Evolutionary conservation across 2,888 invertebrate species (phyloP).

Genomic region (Steromphala cineraria): DNA sequence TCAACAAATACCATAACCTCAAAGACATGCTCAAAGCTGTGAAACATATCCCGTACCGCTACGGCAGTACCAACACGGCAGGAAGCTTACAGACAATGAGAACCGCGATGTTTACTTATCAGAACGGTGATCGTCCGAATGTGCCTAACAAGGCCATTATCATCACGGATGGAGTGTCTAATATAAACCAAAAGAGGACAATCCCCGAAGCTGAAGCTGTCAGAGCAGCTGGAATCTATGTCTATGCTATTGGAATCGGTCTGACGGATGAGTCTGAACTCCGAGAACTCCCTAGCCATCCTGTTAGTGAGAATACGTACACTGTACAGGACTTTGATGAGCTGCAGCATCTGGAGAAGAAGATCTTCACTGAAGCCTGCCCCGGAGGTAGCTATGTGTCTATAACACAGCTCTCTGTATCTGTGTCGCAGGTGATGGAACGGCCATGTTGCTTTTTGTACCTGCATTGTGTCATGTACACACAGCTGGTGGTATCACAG

Average conservation of each 20-base stretch:
- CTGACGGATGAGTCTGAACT: slow-evolving; percentile 52
- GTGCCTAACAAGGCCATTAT: slow-evolving; percentile 55
- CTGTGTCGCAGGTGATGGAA: too few species aligned
- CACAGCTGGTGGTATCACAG: neutral
- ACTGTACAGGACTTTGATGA: slow-evolving; percentile 47
- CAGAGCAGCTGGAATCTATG: slow-evolving; percentile 36
- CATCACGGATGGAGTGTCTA: slow-evolving; percentile 64
- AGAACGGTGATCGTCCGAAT: slow-evolving; percentile 59
- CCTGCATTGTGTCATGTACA: neutral
- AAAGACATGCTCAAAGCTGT: slow-evolving; percentile 55
- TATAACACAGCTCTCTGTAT: neutral
- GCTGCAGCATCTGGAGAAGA: slow-evolving; percentile 33
- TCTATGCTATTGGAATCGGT: slow-evolving; percentile 55
- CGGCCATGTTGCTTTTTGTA: too few species aligned
- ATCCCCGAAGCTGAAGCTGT: slow-evolving; percentile 51
- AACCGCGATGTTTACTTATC: slow-evolving; percentile 57
- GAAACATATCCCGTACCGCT: slow-evolving; percentile 57
- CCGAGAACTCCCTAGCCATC: slow-evolving; percentile 48
- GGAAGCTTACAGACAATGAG: slow-evolving; percentile 53
- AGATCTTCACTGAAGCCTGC: slow-evolving; percentile 38
- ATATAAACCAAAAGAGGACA: slow-evolving; percentile 53
- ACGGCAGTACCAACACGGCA: slow-evolving; percentile 66
- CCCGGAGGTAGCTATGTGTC: slow-evolving; percentile 25
- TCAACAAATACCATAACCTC: slow-evolving; percentile 51
- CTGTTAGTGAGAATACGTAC: slow-evolving; percentile 47